phyloP scores from a whole-genome alignment of 2,113 vertebrate genomes.

The Zosterops borbonicus region DNA sequence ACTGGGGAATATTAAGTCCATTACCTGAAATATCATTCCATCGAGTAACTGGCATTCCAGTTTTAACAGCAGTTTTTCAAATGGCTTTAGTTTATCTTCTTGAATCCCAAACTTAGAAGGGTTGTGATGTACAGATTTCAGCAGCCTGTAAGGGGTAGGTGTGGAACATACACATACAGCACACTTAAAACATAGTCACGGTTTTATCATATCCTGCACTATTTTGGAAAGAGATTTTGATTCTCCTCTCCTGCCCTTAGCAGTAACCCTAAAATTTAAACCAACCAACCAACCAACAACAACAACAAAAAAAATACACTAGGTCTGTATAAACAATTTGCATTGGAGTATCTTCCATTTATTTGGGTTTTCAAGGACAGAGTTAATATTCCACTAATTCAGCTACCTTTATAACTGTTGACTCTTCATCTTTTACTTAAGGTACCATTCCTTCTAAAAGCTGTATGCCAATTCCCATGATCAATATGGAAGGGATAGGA shows the following conservation, averaged over 20 bases:
- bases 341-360: background rate
- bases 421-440: background rate
- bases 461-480: background rate
- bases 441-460: background rate
- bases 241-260: background rate
- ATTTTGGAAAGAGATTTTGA: background rate
- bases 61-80: slow-evolving; percentile 95
- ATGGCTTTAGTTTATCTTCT: slow-evolving; percentile 95
- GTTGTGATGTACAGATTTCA: slow-evolving; percentile 98
- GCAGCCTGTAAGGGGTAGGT: slow-evolving; percentile 72
- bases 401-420: background rate
- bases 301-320: background rate
- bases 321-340: background rate
- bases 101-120: slow-evolving; percentile 94
- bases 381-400: background rate
- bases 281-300: background rate
- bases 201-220: background rate
- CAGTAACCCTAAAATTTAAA: background rate
- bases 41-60: slow-evolving; percentile 94
- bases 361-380: background rate
- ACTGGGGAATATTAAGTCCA: background rate
- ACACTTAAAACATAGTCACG: background rate
- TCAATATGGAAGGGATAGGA: background rate
- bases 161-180: background rate
- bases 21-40: slow-evolving; percentile 94